Percentiles rank a stretch among this genome's conserved stretches.
Conservation (phyloP, 2,113 vertebrate species). For the Zosterops borbonicus region DNA sequence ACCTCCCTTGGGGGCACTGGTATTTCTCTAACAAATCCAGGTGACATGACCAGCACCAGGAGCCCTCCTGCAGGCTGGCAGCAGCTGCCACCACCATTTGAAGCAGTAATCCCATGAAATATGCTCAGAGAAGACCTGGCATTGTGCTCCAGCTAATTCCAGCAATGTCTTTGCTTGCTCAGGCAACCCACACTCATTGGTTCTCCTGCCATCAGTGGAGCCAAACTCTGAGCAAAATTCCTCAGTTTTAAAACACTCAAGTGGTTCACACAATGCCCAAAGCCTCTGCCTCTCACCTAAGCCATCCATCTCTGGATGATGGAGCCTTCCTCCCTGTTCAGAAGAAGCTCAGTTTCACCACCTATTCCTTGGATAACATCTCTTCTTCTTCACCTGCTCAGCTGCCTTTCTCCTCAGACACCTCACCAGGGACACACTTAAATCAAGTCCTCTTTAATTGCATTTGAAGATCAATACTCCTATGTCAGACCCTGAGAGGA, state of each 20-base stretch:
- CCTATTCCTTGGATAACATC: not conserved
- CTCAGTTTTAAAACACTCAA: not conserved
- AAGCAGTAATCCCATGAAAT: not conserved
- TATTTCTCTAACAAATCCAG: not conserved
- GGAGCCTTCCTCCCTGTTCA: not conserved
- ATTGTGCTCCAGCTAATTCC: not conserved
- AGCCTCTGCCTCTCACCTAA: not conserved
- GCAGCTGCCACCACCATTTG: not conserved
- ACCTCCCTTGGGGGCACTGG: not conserved
- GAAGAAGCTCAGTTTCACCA: not conserved
- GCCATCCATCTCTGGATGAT: not conserved
- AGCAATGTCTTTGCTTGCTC: not conserved
- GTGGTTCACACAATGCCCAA: not conserved
- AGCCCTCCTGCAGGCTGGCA: not conserved
- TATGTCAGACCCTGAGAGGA: not conserved
- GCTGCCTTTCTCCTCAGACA: not conserved
- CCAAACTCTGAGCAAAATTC: not conserved
- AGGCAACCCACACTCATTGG: fast-evolving
- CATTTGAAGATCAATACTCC: not conserved
- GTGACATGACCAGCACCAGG: not conserved
- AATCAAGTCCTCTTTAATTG: not conserved
- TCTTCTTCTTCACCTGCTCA: not conserved
- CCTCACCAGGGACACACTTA: not conserved
- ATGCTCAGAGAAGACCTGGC: not conserved
- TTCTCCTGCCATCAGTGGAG: not conserved